phyloP scores from a whole-genome alignment of 2,888 invertebrate genomes.

The Drosophila mimetica region DNA sequence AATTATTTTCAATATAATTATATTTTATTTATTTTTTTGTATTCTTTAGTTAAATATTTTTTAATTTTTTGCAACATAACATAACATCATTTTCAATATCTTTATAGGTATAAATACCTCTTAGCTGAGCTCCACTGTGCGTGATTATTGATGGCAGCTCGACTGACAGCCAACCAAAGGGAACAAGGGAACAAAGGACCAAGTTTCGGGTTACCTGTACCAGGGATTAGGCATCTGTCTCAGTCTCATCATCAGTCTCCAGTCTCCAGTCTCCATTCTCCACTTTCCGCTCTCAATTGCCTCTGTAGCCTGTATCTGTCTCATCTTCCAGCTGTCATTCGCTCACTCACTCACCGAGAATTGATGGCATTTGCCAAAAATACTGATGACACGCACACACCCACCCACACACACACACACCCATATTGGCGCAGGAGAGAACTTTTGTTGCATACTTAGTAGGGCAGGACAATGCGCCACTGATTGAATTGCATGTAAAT shows the following conservation, averaged over 20 bases:
- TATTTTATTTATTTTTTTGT: too few relatives aligned
- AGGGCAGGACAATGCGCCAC: conserved; percentile 58
- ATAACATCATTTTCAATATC: not conserved
- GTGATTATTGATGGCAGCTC: conserved; percentile 39
- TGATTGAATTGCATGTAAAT: conserved; percentile 77
- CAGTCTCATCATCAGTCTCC: conserved; percentile 23
- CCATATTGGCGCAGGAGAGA: not conserved
- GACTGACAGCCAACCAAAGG: conserved; percentile 28
- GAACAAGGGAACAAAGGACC: conserved; percentile 11
- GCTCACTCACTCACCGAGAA: conserved; percentile 37
- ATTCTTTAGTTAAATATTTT: too few relatives aligned
- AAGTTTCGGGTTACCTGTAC: conserved; percentile 33
- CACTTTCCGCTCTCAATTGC: not conserved
- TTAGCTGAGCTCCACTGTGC: conserved; percentile 9
- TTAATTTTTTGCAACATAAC: too few relatives aligned
- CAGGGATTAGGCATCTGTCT: conserved; percentile 36
- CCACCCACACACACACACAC: conserved; percentile 1
- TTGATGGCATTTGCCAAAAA: conserved; percentile 47
- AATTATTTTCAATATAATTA: too few relatives aligned
- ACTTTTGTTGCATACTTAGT: conserved; percentile 49
- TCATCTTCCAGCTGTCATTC: conserved; percentile 43
- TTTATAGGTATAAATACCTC: too few relatives aligned
- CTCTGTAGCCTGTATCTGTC: conserved; percentile 6
- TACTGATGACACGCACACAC: conserved; percentile 40
- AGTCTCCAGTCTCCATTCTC: not conserved